Evolutionary conservation across 2,797 vertebrate genomes (phyloP).

Genomic region (Calcarius lapponicus): DNA sequence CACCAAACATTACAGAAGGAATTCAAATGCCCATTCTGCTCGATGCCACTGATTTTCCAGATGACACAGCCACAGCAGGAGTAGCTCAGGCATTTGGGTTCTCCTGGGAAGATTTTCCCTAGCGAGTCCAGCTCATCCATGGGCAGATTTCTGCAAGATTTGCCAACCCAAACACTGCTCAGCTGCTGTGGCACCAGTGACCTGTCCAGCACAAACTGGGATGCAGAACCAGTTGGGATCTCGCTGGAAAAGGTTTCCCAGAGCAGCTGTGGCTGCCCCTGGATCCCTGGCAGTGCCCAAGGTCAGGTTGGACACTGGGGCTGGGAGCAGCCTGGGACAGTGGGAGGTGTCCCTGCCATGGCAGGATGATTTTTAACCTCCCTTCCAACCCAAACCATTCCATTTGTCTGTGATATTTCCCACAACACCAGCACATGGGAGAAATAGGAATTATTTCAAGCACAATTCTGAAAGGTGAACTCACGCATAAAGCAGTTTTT

Average conservation of each 20-base stretch:
- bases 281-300: not conserved
- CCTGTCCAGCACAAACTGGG: not conserved
- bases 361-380: not conserved
- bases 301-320: not conserved
- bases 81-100: not conserved
- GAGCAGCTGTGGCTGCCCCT: not conserved
- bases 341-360: not conserved
- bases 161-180: not conserved
- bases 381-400: not conserved
- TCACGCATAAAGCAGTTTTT: not conserved
- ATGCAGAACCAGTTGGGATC: not conserved
- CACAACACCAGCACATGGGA: fast-evolving
- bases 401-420: not conserved
- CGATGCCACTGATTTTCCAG: not conserved
- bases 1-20: not conserved
- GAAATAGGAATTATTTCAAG: not conserved
- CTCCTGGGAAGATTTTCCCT: not conserved
- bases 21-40: not conserved
- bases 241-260: not conserved
- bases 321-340: fast-evolving
- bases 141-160: not conserved
- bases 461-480: not conserved
- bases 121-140: not conserved
- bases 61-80: not conserved
- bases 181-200: not conserved